Evolutionary conservation across 2,888 invertebrate genomes (phyloP).

Genomic region (Lithophane semibrunnea): DNA sequence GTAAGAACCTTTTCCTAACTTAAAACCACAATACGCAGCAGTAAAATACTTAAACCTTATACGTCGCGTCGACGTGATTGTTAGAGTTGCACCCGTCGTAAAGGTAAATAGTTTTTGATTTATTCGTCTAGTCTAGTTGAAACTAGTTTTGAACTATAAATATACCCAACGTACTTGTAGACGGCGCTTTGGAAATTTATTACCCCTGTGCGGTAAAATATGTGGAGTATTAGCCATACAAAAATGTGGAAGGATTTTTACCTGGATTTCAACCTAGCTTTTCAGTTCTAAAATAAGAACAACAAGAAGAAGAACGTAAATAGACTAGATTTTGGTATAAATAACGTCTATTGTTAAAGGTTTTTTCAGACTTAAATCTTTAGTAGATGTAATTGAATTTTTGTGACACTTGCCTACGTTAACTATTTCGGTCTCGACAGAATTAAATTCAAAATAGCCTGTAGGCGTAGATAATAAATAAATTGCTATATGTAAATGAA

Average conservation of each 20-base stretch:
- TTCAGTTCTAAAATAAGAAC: conserved; percentile 16
- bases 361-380: conserved; percentile 20
- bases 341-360: conserved; percentile 2
- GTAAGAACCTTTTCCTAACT: background rate
- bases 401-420: background rate
- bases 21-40: background rate
- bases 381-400: conserved; percentile 28
- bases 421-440: conserved; percentile 6
- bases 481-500: background rate
- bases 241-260: conserved; percentile 48
- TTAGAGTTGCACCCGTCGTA: conserved; percentile 12
- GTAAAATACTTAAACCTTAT: background rate
- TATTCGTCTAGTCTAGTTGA: conserved; percentile 34
- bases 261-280: conserved; percentile 27
- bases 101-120: conserved; percentile 48
- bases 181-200: conserved; percentile 56
- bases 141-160: conserved; percentile 58
- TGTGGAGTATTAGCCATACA: conserved; percentile 41
- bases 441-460: conserved; percentile 22
- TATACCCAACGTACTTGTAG: conserved; percentile 29
- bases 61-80: background rate
- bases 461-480: background rate
- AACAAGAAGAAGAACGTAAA: background rate
- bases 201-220: conserved; percentile 52
- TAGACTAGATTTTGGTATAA: background rate